Conservation (phyloP, 2,888 invertebrate species). For the Drosophila putrida region DNA sequence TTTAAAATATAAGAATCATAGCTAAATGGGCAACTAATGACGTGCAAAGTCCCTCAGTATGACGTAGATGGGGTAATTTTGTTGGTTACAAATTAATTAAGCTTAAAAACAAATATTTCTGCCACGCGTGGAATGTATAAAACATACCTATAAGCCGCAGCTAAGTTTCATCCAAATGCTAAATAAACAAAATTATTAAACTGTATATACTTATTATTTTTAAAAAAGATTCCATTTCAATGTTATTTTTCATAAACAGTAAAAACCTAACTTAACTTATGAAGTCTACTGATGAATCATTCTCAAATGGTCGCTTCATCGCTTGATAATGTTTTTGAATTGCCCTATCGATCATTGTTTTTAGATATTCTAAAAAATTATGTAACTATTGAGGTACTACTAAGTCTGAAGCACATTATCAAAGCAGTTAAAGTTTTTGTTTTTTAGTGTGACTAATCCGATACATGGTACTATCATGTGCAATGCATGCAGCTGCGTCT, state of each 20-base stretch:
- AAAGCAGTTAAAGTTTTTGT: not conserved
- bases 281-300: conserved; percentile 10
- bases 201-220: too few relatives aligned
- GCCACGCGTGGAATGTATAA: too few relatives aligned
- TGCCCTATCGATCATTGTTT: conserved; percentile 5
- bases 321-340: not conserved
- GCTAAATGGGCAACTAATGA: not conserved
- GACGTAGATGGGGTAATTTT: not conserved
- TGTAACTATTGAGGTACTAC: not conserved
- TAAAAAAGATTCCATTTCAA: too few relatives aligned
- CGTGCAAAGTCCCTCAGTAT: not conserved
- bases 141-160: too few relatives aligned
- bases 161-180: too few relatives aligned
- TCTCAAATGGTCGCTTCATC: not conserved
- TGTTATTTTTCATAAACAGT: conserved; percentile 1
- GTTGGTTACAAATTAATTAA: not conserved
- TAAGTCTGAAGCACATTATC: conserved; percentile 19
- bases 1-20: not conserved
- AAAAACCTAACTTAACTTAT: not conserved
- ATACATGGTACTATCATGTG: conserved; percentile 4
- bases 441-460: conserved; percentile 18
- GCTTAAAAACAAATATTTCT: conserved; percentile 1
- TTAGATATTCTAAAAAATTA: not conserved
- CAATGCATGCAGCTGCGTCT: conserved; percentile 9
- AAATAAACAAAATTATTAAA: too few relatives aligned